Conservation (phyloP, 2,888 invertebrate genomes). For the Parnassius glacialis region DNA sequence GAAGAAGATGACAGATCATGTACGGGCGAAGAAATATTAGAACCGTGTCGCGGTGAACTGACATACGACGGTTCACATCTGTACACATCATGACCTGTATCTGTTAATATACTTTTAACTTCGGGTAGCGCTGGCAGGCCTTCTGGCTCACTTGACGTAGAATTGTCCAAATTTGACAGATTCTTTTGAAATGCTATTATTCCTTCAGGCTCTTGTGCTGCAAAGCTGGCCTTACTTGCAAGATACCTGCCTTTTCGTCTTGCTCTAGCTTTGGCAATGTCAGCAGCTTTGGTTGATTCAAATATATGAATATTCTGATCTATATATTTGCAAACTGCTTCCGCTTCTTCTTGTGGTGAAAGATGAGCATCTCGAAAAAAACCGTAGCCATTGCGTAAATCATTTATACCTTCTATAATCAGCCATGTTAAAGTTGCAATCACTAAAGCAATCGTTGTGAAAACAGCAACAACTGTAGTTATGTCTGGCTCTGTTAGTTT, state of each 20-base stretch:
- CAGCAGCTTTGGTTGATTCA: slow-evolving; percentile 50
- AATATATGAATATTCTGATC: slow-evolving; percentile 56
- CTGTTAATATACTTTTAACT: slow-evolving; percentile 37
- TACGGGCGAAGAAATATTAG: slow-evolving; percentile 44
- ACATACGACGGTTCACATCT: slow-evolving; percentile 56
- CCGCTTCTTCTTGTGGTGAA: slow-evolving; percentile 61
- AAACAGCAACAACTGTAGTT: slow-evolving; percentile 54
- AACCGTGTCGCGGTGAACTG: slow-evolving; percentile 57
- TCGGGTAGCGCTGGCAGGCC: slow-evolving; percentile 54
- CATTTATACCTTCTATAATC: slow-evolving; percentile 60
- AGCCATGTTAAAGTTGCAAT: slow-evolving; percentile 60
- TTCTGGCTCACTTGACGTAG: slow-evolving; percentile 41
- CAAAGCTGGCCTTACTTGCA: slow-evolving; percentile 47
- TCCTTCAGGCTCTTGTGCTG: slow-evolving; percentile 58
- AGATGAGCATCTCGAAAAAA: slow-evolving; percentile 67
- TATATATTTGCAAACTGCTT: slow-evolving; percentile 62
- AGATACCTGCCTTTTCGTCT: slow-evolving; percentile 48
- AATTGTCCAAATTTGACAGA: slow-evolving; percentile 33
- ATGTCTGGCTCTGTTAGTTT: slow-evolving; percentile 53
- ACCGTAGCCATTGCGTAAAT: slow-evolving; percentile 63
- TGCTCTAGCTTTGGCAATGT: slow-evolving; percentile 56
- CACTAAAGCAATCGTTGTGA: slow-evolving; percentile 58
- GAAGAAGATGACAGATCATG: slow-evolving; percentile 48
- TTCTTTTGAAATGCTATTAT: slow-evolving; percentile 44
- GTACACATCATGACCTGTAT: slow-evolving; percentile 44